Conservation (phyloP, 2,888 invertebrate species). For the Hoplodrina blanda region DNA sequence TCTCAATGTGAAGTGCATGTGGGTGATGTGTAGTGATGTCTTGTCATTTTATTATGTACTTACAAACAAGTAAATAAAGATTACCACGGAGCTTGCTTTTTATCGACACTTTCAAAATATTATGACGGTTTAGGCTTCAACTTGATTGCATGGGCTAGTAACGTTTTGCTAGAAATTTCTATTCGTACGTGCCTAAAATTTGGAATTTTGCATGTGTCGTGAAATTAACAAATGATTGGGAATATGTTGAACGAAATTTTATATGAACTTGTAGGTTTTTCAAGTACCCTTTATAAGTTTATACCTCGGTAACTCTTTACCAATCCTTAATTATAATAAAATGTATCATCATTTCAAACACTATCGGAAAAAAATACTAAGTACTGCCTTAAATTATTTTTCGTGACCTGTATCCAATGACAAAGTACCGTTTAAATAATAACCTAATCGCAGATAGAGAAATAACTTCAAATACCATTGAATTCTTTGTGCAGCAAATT, state of each 20-base stretch:
- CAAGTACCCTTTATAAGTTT: background rate
- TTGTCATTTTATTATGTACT: constrained; percentile 49
- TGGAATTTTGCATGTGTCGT: constrained; percentile 47
- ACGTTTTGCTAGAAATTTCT: constrained; percentile 50
- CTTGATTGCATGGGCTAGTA: constrained; percentile 54
- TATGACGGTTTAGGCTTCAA: constrained; percentile 42
- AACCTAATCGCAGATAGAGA: background rate
- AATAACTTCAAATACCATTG: background rate
- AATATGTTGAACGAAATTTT: constrained; percentile 2
- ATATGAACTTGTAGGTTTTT: background rate
- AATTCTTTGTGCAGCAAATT: constrained; percentile 3
- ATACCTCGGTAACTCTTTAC: background rate
- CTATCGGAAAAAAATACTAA: background rate
- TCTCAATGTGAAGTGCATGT: constrained; percentile 64
- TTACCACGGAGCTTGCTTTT: constrained; percentile 56
- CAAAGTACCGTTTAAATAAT: background rate
- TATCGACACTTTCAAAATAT: constrained; percentile 47
- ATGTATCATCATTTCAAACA: constrained; percentile 1
- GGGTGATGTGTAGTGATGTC: constrained; percentile 63
- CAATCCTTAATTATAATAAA: background rate
- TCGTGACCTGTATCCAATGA: background rate
- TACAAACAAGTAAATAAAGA: constrained; percentile 53
- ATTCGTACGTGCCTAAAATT: constrained; percentile 54
- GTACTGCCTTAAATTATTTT: background rate
- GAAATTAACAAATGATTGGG: constrained; percentile 40